phyloP scores from a whole-genome alignment of 2,113 vertebrate species.

The Picathartes gymnocephalus region DNA sequence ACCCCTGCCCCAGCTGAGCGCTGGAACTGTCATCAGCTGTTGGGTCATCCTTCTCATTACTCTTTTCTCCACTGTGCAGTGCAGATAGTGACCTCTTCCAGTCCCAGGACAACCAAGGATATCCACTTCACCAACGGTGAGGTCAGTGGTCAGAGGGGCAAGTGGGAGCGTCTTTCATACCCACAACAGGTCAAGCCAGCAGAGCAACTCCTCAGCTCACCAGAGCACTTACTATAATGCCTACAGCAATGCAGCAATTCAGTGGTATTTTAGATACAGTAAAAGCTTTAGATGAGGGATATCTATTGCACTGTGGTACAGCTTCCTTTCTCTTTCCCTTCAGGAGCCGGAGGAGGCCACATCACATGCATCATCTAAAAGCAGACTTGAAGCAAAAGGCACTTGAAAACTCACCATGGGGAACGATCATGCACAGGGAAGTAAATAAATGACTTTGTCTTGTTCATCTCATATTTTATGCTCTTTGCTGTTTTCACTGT shows the following conservation, averaged over 20 bases:
- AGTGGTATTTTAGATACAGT: neutral
- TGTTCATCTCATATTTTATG: neutral
- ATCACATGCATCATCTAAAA: neutral
- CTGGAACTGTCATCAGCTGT: neutral
- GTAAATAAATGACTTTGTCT: neutral
- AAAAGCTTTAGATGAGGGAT: neutral
- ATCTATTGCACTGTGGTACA: neutral
- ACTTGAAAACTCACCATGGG: neutral
- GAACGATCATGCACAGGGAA: neutral
- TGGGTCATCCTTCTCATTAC: neutral
- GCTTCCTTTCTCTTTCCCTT: neutral
- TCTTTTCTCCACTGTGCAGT: neutral
- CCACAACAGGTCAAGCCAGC: neutral
- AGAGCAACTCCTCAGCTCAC: neutral
- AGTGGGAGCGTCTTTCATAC: accelerated
- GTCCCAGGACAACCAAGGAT: neutral
- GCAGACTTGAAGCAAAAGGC: neutral
- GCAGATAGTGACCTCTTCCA: neutral
- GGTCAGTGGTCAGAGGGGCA: neutral
- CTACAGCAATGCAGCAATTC: neutral
- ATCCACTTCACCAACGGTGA: neutral
- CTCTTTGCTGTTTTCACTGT: neutral
- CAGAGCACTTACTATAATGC: neutral
- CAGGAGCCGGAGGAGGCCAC: neutral
- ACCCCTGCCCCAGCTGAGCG: neutral